Evolutionary conservation across 1,140 invertebrate genomes (phyloP), one percentile per base, ranked within the genome.

Genomic region (Brachionus asplanchnoidis): DNA sequence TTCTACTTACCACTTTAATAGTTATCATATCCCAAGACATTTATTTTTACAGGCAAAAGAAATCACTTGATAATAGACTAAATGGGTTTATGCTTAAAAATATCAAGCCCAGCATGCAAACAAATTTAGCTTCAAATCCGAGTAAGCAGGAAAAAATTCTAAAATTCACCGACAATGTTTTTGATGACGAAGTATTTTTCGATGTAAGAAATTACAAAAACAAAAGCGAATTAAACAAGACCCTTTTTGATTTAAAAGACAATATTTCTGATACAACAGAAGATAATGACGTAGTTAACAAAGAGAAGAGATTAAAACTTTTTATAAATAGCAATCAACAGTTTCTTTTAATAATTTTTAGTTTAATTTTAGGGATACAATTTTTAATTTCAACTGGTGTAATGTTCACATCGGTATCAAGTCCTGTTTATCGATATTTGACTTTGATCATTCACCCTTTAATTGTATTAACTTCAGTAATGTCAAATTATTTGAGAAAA

Each of bases 121-220:
- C 26, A 50, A 77, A 11, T 12, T 46, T 28, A 5, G 26, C 73
- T 50, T 4, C 11, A 5, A 73, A 44, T 42, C 1, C 20, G 6
- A 50, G 17, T 1, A 50, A 77, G 5, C 46, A 50, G 4, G 44
- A 46, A 28, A 77, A 77, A 77, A 50, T 28, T 26, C 14, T 77
- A 14, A 46, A 50, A 50, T 77, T 77, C n/a, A 77, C 73, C 9
- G 73, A 77, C 26, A 77, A 77, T 77, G 73, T 26, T 26, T 77
- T 77, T 77, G 46, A 77, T 17, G 73, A 77, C 12, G 73, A 77
- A 77, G 12, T n/a, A 14, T 77, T 9, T 77, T 77, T 77, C 32
- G 73, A 77, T 77, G 42, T 50, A 0, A 77, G 73, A 77, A 20
- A 77, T 23, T 77, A 77, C 20, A 77, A 50, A 28, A 77, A 50